Base-by-base conservation (phyloP, 2,888 invertebrate species). In the Rhabditoides inermis region DNA sequence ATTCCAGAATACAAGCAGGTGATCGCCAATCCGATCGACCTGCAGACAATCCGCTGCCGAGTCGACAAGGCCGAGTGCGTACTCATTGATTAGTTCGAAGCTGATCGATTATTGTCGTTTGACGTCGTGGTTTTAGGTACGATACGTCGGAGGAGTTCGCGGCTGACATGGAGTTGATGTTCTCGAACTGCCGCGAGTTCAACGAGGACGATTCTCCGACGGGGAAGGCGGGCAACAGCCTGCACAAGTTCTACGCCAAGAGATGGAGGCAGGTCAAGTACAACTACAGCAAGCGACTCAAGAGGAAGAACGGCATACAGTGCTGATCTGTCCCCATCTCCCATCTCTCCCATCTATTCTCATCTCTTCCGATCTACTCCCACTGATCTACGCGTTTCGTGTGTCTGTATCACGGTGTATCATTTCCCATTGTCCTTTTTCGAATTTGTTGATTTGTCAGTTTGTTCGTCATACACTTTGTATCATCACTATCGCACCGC, bases 131-230 rank as follows among this genome's bases (percentile, higher is more conserved):
- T 68, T 73, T 15, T 72, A 92, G 92, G 65, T 95, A 95, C 81
- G 91, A 90, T 81, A 84, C 85, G 60, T 85, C 86, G 59, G 90
- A 89, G 61, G 91, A 92, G 65, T 95, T 94, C 81, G 87, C 88
- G 55, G 82, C 85, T 2, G 94, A 95, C 81, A 87, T 90, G 22
- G 84, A 90, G 7, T 85, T 90, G 66, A 91, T 95, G 75, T 94
- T 95, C 82, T 87, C 88, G 80, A 95, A 95, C 81, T 95, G 95
- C 79, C 90, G 91, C 78, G 88, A 88, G 50, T 95, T 94, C 81
- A 95, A 95, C 79, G 94, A 95, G 78, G 95, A 95, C 78, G 90
- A 94, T 79, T 91, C 91, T 68, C 90, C 91, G 0, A 92, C 95
- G 40, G 95, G 94, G 2, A 87, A 90, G 75, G 92, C 94, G 15